Conservation (phyloP, 1,140 invertebrate species). For the Caenorhabditis elegans region WBcel235 BX284603.4:12472501-12473000, state of each 20-base stretch:
- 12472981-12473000: neutral
- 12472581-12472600: too few species aligned
- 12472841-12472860: neutral
- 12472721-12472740: neutral
- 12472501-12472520: too few species aligned
- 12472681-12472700: neutral
- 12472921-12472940: neutral
- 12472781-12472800: neutral
- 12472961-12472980: slow-evolving; percentile 2
- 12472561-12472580: too few species aligned
- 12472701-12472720: neutral
- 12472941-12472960: neutral
- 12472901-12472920: neutral
- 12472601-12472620: too few species aligned
- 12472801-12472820: neutral
- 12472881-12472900: neutral
- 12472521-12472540: too few species aligned
- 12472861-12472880: neutral
- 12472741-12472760: neutral
- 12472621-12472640: too few species aligned
- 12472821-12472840: neutral
- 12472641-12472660: too few species aligned
- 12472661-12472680: too few species aligned
- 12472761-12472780: neutral
- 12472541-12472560: too few species aligned